Evolutionary conservation across 2,888 invertebrate species (phyloP).

Genomic region (Sericinus montela): DNA sequence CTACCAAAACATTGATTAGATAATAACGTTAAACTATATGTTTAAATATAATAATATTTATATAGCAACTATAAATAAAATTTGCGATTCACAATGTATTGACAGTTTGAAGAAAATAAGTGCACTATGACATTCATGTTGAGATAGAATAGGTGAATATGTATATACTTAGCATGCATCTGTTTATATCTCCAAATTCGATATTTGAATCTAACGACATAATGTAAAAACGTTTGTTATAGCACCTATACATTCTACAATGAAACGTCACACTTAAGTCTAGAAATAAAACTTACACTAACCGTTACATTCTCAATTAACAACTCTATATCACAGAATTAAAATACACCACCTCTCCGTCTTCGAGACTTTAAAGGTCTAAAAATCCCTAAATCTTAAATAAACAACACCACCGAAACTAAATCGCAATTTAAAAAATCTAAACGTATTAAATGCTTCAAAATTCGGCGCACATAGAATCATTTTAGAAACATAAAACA

Average conservation of each 20-base stretch:
- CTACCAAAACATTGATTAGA: not conserved
- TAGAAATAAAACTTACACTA: slow-evolving; percentile 22
- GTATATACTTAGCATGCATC: too few relatives aligned
- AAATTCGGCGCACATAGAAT: not conserved
- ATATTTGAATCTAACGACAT: too few relatives aligned
- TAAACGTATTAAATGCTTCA: not conserved
- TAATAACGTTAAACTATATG: not conserved
- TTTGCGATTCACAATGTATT: not conserved
- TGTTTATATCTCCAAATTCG: too few relatives aligned
- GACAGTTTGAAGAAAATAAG: too few relatives aligned
- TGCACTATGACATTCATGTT: too few relatives aligned
- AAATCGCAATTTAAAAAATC: not conserved
- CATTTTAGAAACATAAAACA: not conserved
- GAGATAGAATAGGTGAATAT: too few relatives aligned
- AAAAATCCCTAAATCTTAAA: not conserved
- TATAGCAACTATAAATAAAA: not conserved
- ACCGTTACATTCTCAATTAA: slow-evolving; percentile 42
- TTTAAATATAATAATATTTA: not conserved
- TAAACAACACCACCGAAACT: not conserved
- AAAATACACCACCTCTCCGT: slow-evolving; percentile 57
- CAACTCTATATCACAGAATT: slow-evolving; percentile 72
- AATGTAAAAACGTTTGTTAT: not conserved
- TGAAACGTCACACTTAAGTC: slow-evolving; percentile 17
- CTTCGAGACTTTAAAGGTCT: slow-evolving; percentile 46
- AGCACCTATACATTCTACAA: slow-evolving; percentile 13